Evolutionary conservation across 2,888 invertebrate species (phyloP), one percentile per base, ranked within the genome.

Genomic region (Schizotus pectinicornis): DNA sequence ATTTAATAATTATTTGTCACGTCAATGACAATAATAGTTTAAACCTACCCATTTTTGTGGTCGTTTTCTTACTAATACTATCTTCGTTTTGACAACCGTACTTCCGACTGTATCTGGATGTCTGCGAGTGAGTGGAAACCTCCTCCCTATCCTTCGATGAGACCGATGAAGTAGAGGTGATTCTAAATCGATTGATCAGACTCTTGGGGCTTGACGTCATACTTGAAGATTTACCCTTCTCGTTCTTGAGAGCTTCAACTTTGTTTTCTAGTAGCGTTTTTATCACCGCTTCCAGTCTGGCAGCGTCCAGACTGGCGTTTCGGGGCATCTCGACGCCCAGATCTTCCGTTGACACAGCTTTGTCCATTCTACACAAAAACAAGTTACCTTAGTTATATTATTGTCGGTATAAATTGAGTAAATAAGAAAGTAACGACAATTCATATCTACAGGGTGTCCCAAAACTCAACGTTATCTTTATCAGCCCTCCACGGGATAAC

Each of bases 261-360:
- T 90, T 90, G 70, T 85, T 86, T 79, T 89, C 88, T 64, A 90
- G 87, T 62, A 89, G 81, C 65, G 88, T 87, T 52, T 88, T 86
- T 68, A 90, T 82, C 65, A 89, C 87, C 46, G 88, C 87, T 78
- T 90, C 89, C 74, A 79, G 81, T 68, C 87, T 84, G 63, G 86
- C 85, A 75, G 88, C 85, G 73, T 84, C 83, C 70, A 80, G 74
- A 61, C 46, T 64, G 30, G 59, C 54, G 57, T 63, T 69, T 46
- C 59, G 49, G 2, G 56, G 48, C 7, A 66, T 57, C 34, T 69
- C 74, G 6, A 63, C 55, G 53, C 74, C 73, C 7, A 77, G 67
- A 66, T 86, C 87, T 80, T 88, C 88, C 70, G 88, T 88, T 75
- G 88, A 88, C 68, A 88, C 88, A 70, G 88, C 86, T 80, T 88